Base-by-base conservation (phyloP, 1,140 invertebrate species). In the Diploscapter pachys region DNA sequence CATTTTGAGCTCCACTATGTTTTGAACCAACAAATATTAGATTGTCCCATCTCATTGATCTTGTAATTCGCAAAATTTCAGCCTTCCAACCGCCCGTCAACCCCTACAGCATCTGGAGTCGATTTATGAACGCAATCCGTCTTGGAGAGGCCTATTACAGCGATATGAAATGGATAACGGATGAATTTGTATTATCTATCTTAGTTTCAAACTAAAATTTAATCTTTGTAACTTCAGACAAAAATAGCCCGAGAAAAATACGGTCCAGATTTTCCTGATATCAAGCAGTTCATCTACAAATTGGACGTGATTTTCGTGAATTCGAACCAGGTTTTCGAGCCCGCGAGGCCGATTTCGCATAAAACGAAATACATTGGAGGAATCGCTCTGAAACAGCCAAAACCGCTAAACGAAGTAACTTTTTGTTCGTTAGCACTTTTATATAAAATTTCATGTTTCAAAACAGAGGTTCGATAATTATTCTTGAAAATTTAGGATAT, bases 301-400 rank as follows among this genome's bases (percentile, higher is more conserved):
- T 62, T 56, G 3, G 69, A 71, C 61, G 9, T 76, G 4, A 59
- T 57, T 9, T 76, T 76, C 31, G 11, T 71, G 4, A 76, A 76
- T 59, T 76, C 75, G 4, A 71, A 76, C 63, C 62, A 71, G 57
- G 48, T 76, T 4, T 65, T 76, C 49, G 75, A 76, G 13, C 65
- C 49, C 55, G 69, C 75, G 4, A 64, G 69, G 9, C 72, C 70
- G 8, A 50, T 76, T 55, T 49, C 54, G 55, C 69, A 67, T n/a
- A 66, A 65, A 67, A 69, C 72, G 48, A 50, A 62, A 6, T 76
- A 71, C 54, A 76, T 76, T 54, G 75, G 75, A 31, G 75, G 75
- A 67, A 72, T 76, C 4, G 70, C 55, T 53, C 50, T 76, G 51
- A 59, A 51, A 54, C 65, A 5, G 9, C 70, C 69, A 31, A 76